Evolutionary conservation across 2,113 vertebrate species (phyloP).

Genomic region (Cinclus cinclus): DNA sequence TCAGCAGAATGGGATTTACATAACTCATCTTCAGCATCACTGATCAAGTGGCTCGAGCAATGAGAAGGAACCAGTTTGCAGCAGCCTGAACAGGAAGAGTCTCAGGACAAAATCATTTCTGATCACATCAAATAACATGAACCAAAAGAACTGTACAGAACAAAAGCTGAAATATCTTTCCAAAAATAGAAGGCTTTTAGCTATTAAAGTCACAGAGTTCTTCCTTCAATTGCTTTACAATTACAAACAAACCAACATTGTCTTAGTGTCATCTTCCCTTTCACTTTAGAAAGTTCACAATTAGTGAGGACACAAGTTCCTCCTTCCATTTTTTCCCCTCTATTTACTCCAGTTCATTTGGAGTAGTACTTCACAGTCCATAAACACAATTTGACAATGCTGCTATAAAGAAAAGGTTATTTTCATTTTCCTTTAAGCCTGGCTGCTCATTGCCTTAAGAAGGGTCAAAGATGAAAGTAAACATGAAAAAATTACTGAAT

Average conservation of each 20-base stretch:
- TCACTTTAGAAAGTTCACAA: background rate
- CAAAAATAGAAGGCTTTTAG: conserved; percentile 2
- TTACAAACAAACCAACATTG: background rate
- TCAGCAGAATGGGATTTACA: background rate
- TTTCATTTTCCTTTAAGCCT: background rate
- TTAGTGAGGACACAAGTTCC: background rate
- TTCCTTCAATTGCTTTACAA: background rate
- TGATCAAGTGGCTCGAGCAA: background rate
- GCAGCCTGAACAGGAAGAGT: background rate
- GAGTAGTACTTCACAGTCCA: background rate
- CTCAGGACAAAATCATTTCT: conserved; percentile 16
- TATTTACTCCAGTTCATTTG: background rate
- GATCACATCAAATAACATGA: conserved; percentile 3
- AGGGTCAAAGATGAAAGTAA: background rate
- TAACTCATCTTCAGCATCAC: conserved; percentile 30
- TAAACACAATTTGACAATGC: background rate
- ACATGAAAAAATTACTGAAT: background rate
- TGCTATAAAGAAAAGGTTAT: background rate
- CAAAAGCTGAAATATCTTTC: background rate
- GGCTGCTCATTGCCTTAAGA: background rate
- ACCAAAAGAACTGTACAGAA: background rate
- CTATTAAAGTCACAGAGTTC: background rate
- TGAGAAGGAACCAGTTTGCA: conserved; percentile 11
- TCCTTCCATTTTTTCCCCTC: background rate
- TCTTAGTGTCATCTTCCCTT: background rate